Base-by-base conservation (phyloP, 1,140 invertebrate species). In the Varroa destructor region DNA sequence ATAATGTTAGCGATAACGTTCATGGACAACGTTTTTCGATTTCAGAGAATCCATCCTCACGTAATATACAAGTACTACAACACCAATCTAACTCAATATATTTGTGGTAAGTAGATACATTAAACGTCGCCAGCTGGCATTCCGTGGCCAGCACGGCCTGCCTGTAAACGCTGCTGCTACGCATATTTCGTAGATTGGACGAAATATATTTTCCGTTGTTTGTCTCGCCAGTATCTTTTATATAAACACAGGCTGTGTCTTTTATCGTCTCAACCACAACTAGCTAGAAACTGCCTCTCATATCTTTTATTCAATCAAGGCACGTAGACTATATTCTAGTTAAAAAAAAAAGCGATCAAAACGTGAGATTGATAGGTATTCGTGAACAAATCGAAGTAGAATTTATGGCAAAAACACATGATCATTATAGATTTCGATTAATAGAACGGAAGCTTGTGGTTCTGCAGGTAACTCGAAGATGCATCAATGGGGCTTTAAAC, bases 41-140 rank as follows among this genome's bases (percentile, higher is more conserved):
- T 77, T 84, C 85, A 90, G 87, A 87, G 90, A 86, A 91, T 92
- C 82, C 91, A 94, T 86, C 91, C 91, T 77, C 92, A 95, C 84
- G 88, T 96, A 78, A 91, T 95, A 80, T 94, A 93, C 84, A 89
- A 93, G 80, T 77, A 76, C 72, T 76, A 76, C 74, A 89, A 90
- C 74, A 86, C 88, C 75, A 87, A 87, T 51, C 90, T 90, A 80
- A 85, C 86, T 72, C 89, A 89, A 81, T 89, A 90, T 80, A 89
- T 89, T 56, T 93, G 90, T 77, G 91, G 79, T 70, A 75, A 77
- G 73, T 78, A 76, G 75, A 73, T 76, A 72, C 75, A 76, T 5
- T 77, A 77, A 58, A 74, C 76, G 74, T 76, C 58, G 25, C 25
- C 25, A 25, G 25, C 25, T 25, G 25, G 25, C 25, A 25, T 25